A percentile compares a stretch with the other conserved stretches of the same genome.
Evolutionary conservation across 1,140 invertebrate species (phyloP).

Genomic region (Drosophila navojoa): DNA sequence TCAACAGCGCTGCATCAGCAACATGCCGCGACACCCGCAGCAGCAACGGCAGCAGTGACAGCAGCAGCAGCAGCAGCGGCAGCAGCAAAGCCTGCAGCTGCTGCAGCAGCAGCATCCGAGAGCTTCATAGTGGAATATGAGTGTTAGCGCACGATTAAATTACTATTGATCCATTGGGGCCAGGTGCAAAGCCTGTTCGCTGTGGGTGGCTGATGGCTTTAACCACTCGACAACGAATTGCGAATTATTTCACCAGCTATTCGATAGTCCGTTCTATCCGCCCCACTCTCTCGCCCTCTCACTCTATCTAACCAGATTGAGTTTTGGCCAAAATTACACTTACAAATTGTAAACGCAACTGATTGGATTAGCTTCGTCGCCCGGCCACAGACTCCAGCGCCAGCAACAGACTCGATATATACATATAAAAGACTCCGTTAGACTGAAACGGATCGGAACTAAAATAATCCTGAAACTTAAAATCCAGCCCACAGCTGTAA

Average conservation of each 20-base stretch:
- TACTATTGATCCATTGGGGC: conserved; percentile 49
- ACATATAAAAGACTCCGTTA: not conserved
- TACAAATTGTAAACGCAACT: conserved; percentile 68
- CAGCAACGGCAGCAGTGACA: conserved; percentile 2
- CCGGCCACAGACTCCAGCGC: not conserved
- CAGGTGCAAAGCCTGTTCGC: not conserved
- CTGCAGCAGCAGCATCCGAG: conserved; percentile 32
- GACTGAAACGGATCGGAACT: not conserved
- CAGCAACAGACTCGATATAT: not conserved
- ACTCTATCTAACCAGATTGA: conserved; percentile 34
- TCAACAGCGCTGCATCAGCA: conserved; percentile 48
- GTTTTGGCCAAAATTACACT: conserved; percentile 61
- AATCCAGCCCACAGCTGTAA: conserved; percentile 19
- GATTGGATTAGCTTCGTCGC: conserved; percentile 37
- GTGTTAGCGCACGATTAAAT: conserved; percentile 72
- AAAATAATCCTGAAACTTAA: not conserved
- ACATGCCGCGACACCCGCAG: conserved; percentile 21
- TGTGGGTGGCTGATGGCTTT: not conserved
- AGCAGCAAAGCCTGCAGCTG: conserved; percentile 7
- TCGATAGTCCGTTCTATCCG: conserved; percentile 6
- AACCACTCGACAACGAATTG: conserved; percentile 36
- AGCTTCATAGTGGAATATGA: conserved; percentile 80
- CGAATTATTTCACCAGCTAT: conserved; percentile 11
- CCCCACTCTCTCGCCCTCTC: too few relatives aligned
- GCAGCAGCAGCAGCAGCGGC: conserved; percentile 4